Evolutionary conservation across 2,888 invertebrate genomes (phyloP).

Genomic region (Erynnis tages): DNA sequence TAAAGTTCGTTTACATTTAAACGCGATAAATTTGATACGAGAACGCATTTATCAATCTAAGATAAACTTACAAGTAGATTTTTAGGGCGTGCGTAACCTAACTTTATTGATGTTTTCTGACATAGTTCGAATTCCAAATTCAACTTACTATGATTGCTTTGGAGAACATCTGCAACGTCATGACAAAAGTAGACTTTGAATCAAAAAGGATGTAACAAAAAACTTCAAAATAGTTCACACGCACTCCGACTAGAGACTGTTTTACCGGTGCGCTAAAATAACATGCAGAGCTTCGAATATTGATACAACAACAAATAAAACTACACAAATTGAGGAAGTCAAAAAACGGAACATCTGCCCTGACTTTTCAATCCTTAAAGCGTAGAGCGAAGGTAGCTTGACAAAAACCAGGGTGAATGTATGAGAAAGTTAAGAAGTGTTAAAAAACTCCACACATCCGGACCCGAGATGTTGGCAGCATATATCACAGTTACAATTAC

Average conservation of each 20-base stretch:
- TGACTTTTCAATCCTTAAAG: slow-evolving; percentile 33
- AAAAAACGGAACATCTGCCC: slow-evolving; percentile 61
- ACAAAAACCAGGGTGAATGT: slow-evolving; percentile 54
- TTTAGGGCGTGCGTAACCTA: slow-evolving; percentile 6
- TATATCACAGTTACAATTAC: slow-evolving; percentile 48
- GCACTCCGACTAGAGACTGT: too few species aligned
- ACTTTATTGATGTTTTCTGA: not conserved
- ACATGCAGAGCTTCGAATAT: not conserved
- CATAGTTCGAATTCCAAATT: not conserved
- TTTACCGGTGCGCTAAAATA: not conserved
- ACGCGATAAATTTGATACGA: slow-evolving; percentile 17
- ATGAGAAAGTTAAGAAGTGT: slow-evolving; percentile 56
- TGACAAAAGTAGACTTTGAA: too few species aligned
- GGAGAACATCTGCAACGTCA: too few species aligned
- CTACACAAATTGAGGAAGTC: slow-evolving; percentile 11
- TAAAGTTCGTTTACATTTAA: slow-evolving; percentile 18
- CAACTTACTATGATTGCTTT: too few species aligned
- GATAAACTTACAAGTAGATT: slow-evolving; percentile 24
- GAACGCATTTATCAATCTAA: slow-evolving; percentile 21
- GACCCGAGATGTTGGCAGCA: slow-evolving; percentile 44
- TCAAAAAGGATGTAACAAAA: too few species aligned
- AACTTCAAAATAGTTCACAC: too few species aligned
- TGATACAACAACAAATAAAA: not conserved
- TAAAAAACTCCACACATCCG: slow-evolving; percentile 54
- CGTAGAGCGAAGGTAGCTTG: slow-evolving; percentile 49